Percentiles rank a stretch among this genome's conserved stretches.
These are phyloP conservation scores for Sclerodermus sp. DNA, from an alignment of 2,888 invertebrate species.

Conservation along the genomic window DNA sequence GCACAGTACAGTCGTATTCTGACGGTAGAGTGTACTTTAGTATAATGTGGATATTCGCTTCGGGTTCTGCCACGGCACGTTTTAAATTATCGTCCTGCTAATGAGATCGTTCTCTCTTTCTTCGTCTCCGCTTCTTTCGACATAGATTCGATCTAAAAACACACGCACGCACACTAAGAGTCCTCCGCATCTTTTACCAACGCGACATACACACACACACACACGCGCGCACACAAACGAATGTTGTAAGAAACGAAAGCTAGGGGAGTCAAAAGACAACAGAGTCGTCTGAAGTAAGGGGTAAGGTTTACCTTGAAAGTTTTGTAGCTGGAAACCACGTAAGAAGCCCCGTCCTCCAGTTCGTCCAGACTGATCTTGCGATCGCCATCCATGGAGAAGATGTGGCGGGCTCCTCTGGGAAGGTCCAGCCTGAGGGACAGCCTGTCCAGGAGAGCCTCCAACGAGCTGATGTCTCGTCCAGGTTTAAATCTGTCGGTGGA, in stretches of 20 bases:
- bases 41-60: conserved; percentile 25
- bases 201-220: too few relatives aligned
- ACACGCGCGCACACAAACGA: too few relatives aligned
- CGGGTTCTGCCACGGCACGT: conserved; percentile 11
- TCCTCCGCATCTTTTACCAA: too few relatives aligned
- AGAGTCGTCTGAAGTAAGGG: too few relatives aligned
- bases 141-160: conserved; percentile 15
- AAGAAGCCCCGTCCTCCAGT: conserved; percentile 86
- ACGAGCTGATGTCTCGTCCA: conserved; percentile 81
- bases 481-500: conserved; percentile 70
- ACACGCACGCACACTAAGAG: conserved; percentile 12
- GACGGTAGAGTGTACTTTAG: conserved; percentile 10
- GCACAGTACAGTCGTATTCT: background rate
- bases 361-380: conserved; percentile 83
- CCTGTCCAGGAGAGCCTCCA: conserved; percentile 84
- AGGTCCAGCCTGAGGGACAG: conserved; percentile 85
- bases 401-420: conserved; percentile 84
- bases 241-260: background rate
- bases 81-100: conserved; percentile 19
- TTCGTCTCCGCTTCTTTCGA: background rate
- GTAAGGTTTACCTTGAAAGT: conserved; percentile 77
- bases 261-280: too few relatives aligned
- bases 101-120: conserved; percentile 16
- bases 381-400: conserved; percentile 91
- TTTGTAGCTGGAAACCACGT: conserved; percentile 90